Base-by-base conservation (phyloP, 2,888 invertebrate genomes). In the Drosophila niveifrons region DNA sequence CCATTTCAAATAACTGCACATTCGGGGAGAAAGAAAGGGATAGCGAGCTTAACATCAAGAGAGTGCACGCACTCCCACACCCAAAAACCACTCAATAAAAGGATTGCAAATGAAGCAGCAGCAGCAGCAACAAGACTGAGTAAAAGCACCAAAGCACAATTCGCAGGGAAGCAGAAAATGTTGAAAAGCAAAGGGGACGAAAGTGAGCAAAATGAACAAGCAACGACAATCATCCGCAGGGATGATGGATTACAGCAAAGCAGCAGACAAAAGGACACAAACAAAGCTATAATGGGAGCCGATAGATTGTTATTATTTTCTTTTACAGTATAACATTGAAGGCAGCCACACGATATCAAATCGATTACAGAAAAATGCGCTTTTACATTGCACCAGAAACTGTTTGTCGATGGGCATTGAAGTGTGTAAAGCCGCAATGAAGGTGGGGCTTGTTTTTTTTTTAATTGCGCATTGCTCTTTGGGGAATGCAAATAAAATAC, bases 71-170 rank as follows among this genome's bases (percentile, higher is more conserved):
- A 43, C 50, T 31, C 59, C 36, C 50, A 51, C 59, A 18, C 58
- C 10, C 29, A 13, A 29, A 10, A 39, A 65, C 56, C 43, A 51
- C 50, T 47, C 48, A 36, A 66, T 59, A 55, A 77, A 56, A 47
- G 47, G 64, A 67, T 71, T 74, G 81, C 73, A 59, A 50, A 59
- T 43, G 58, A 83, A 85, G 83, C 78, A 78, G 72, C 80, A 81
- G 64, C 62, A 70, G 56, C 44, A 50, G 23, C 36, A 36, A 36
- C 36, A n/a, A 36, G 36, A 36, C 36, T n/a, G 10, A n/a, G 13
- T 6, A 13, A 4, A 39, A 39, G 39, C 13, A 39, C 39, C 57
- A 77, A 74, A 56, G 76, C 59, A 56, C 57, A 63, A 48, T 63
- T 51, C 59, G 62, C 18, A 52, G 13, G 51, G 31, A 62, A 65